These are phyloP conservation scores for Lysandra coridon DNA, from an alignment of 2,888 invertebrate genomes.

Conservation along the genomic window DNA sequence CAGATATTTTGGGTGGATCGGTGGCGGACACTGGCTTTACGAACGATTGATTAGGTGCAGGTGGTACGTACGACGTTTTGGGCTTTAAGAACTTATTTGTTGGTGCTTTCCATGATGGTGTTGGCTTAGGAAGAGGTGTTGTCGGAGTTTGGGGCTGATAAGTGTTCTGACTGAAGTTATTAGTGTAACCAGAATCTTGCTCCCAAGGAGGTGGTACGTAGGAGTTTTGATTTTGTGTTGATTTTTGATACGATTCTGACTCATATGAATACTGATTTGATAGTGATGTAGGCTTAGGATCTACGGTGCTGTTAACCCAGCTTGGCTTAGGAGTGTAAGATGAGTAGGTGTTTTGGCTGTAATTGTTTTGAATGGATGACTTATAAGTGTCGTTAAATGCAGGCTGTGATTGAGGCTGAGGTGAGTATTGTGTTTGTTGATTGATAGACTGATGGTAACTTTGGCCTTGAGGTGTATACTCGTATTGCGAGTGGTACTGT, in stretches of 20 bases:
- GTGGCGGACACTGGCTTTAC: constrained; percentile 56
- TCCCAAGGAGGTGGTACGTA: constrained; percentile 77
- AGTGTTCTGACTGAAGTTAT: constrained; percentile 55
- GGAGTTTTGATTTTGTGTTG: constrained; percentile 62
- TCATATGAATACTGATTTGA: constrained; percentile 58
- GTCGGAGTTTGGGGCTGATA: constrained; percentile 57
- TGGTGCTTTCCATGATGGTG: constrained; percentile 58
- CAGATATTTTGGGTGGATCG: constrained; percentile 59
- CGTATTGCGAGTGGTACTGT: constrained; percentile 37
- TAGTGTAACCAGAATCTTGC: constrained; percentile 64
- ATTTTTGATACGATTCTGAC: constrained; percentile 59
- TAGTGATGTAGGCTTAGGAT: constrained; percentile 46
- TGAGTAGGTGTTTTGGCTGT: constrained; percentile 51
- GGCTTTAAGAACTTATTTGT: constrained; percentile 60
- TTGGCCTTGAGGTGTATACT: constrained; percentile 41
- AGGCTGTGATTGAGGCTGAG: constrained; percentile 47
- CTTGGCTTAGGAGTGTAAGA: constrained; percentile 61
- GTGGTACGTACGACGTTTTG: constrained; percentile 69
- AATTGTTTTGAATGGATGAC: constrained; percentile 47
- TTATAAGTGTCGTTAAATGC: constrained; percentile 56
- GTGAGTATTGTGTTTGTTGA: constrained; percentile 36
- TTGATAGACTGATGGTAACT: constrained; percentile 41
- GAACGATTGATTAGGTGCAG: constrained; percentile 74
- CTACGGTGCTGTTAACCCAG: constrained; percentile 54
- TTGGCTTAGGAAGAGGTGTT: constrained; percentile 48